These are phyloP conservation scores for Larimichthys crocea DNA, from an alignment of 2,113 vertebrate species.

Conservation along the genomic window DNA sequence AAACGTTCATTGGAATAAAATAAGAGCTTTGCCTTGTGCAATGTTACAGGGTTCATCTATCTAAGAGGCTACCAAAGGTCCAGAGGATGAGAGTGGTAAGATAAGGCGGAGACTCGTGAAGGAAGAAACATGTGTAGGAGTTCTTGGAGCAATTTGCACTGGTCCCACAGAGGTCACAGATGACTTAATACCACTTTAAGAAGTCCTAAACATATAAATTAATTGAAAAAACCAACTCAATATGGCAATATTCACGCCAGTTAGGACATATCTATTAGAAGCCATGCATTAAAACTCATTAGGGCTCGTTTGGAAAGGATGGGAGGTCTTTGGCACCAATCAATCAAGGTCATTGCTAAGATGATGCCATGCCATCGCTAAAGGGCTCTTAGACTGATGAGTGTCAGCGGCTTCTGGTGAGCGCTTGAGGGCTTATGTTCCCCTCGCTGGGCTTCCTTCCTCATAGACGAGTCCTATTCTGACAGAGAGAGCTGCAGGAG, in stretches of 20 bases:
- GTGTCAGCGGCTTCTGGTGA: constrained; percentile 63
- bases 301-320: constrained; percentile 63
- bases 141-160: neutral
- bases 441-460: constrained; percentile 36
- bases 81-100: neutral
- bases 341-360: constrained; percentile 78
- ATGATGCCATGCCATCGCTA: constrained; percentile 59
- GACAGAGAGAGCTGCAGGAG: constrained; percentile 63
- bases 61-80: neutral
- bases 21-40: neutral
- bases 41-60: neutral
- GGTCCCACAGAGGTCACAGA: constrained; percentile 30
- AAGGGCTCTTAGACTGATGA: constrained; percentile 75
- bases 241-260: constrained; percentile 55
- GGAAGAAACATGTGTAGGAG: neutral
- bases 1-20: neutral
- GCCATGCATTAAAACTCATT: constrained; percentile 69
- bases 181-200: constrained; percentile 43
- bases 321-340: constrained; percentile 66
- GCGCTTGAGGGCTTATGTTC: constrained; percentile 62
- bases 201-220: constrained; percentile 65
- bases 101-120: neutral
- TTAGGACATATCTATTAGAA: constrained; percentile 70
- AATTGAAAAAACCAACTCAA: constrained; percentile 48
- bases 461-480: constrained; percentile 51